Evolutionary conservation across 2,113 vertebrate species (phyloP), one percentile per base, ranked within the genome.

Genomic region (Gobius niger): DNA sequence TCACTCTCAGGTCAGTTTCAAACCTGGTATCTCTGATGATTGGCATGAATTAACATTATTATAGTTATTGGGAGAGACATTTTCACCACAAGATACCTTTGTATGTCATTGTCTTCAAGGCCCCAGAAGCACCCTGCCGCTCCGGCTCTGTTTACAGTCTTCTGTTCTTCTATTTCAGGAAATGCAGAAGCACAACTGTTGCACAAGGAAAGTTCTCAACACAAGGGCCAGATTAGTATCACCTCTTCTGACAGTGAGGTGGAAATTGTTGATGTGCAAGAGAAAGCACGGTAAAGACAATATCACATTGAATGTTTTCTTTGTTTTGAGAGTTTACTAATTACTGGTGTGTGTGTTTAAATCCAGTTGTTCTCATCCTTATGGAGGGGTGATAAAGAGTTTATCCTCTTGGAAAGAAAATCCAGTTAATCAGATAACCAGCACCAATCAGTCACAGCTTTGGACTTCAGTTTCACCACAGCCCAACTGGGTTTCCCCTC

Each of bases 181-280:
- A 90, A 84, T 65, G 83, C 91, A 91, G 94, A 96, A 85, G 87
- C 93, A 74, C 91, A 89, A 73, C 93, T 94, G 77, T 91, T 93
- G 78, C 83, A 90, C 82, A 91, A 92, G 85, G 93, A 93, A 71
- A 90, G 87, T 56, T 86, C 85, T 67, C 92, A 94, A 59, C 90
- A 89, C 85, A 96, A 95, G 82, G 94, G 94, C 89, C 94, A 95
- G 93, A 96, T 97, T 80, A 93, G 93, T 68, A 92, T 96, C 16
- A 90, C 94, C 12, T 98, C 96, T 78, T 96, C 96, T 4, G 97
- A 98, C 82, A 98, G 96, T 0, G 97, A 99, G 89, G 96, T 99
- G 86, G 97, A 99, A 88, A 98, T 99, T 67, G 95, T 99, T 51
- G 97, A 95, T 47, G 95, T 99, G 86, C 96, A 98, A 77, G 95